Percentiles rank a stretch among this genome's conserved stretches.
These are phyloP conservation scores for Glossosoma conforme DNA, from an alignment of 1,140 invertebrate genomes.

Conservation along the genomic window DNA sequence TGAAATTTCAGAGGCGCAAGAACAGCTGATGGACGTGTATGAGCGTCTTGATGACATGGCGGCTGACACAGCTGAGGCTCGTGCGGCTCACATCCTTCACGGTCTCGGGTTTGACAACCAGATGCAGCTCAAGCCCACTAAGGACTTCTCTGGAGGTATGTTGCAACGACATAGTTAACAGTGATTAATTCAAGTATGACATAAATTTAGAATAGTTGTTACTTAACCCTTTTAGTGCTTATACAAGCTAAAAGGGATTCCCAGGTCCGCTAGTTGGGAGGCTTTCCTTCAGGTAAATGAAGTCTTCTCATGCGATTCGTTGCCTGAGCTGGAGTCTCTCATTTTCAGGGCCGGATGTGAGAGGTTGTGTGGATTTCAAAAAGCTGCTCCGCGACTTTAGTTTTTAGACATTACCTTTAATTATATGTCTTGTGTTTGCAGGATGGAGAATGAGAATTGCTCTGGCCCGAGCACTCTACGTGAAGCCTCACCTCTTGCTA, in stretches of 20 bases:
- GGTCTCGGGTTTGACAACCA: constrained; percentile 94
- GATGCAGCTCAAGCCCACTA: constrained; percentile 90
- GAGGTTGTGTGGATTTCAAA: too few relatives aligned
- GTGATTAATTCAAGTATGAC: background rate
- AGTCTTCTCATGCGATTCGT: too few relatives aligned
- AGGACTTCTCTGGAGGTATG: constrained; percentile 83
- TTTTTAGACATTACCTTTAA: too few relatives aligned
- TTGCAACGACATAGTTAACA: too few relatives aligned
- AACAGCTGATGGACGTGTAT: constrained; percentile 96
- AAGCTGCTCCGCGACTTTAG: too few relatives aligned
- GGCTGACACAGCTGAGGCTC: constrained; percentile 89
- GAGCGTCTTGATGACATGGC: constrained; percentile 95
- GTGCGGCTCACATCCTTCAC: constrained; percentile 90
- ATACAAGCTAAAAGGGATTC: too few relatives aligned
- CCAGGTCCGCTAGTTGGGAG: too few relatives aligned
- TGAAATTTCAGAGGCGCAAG: constrained; percentile 70
- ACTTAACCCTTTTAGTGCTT: background rate
- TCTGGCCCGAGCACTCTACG: constrained; percentile 86
- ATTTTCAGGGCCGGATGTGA: too few relatives aligned
- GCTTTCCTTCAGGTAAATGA: too few relatives aligned
- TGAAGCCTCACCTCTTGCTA: constrained; percentile 89
- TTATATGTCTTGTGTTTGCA: constrained; percentile 29
- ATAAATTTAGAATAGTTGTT: background rate
- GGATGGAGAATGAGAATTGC: constrained; percentile 99
- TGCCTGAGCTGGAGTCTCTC: too few relatives aligned